phyloP scores from a whole-genome alignment of 2,113 vertebrate species.

The Ptyas mucosa region DNA sequence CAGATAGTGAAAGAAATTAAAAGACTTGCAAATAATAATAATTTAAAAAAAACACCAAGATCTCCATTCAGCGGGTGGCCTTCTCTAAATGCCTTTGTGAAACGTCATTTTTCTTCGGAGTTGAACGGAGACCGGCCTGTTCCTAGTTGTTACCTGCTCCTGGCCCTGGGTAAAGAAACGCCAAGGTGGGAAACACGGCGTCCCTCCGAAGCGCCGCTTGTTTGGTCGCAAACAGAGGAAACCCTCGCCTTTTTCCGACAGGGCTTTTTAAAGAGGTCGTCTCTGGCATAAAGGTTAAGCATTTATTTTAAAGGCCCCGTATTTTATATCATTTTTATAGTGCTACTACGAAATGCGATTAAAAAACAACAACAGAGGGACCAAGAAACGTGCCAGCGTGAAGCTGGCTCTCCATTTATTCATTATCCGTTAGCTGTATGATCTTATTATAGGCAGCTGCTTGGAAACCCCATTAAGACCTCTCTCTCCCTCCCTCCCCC shows the following conservation, averaged over 20 bases:
- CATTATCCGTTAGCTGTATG: background rate
- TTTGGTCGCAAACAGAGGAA: background rate
- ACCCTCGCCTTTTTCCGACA: background rate
- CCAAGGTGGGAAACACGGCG: background rate
- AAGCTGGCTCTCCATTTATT: background rate
- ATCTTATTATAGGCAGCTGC: background rate
- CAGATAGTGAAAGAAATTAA: background rate
- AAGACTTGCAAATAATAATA: background rate
- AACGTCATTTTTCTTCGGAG: background rate
- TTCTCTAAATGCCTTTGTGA: background rate
- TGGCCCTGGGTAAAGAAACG: background rate
- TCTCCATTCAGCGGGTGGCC: background rate
- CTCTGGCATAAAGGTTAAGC: background rate
- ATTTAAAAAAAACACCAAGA: background rate
- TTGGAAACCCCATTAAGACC: background rate
- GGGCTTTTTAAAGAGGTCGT: background rate
- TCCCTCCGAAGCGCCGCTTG: too few species aligned
- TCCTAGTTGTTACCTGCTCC: background rate
- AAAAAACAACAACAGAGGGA: background rate
- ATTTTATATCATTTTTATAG: too few species aligned
- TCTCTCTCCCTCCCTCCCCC: background rate
- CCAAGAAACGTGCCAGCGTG: fast-evolving
- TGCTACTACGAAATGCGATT: background rate
- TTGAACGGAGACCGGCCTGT: background rate
- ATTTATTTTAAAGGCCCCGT: too few species aligned